These are phyloP conservation scores for Bostrychus sinensis DNA, from an alignment of 2,113 vertebrate genomes.

Conservation along the genomic window DNA sequence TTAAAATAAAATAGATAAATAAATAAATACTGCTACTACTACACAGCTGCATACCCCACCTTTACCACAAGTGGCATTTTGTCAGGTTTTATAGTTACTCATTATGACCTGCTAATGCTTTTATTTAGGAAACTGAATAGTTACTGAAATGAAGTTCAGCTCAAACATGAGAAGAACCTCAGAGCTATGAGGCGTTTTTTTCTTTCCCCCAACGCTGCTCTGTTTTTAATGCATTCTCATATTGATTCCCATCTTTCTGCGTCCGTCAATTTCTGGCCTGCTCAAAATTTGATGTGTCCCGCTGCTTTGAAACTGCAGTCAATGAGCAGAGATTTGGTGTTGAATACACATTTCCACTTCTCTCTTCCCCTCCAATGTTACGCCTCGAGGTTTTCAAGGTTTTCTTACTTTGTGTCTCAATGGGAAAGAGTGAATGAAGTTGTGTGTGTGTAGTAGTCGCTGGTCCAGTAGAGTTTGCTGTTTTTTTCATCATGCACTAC, in stretches of 20 bases:
- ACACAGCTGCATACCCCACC: no score
- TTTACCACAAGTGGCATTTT: no score
- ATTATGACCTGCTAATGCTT: no score
- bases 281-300: neutral
- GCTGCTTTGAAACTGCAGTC: neutral
- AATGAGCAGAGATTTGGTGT: neutral
- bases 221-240: neutral
- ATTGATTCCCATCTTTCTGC: neutral
- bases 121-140: no score
- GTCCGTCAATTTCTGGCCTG: neutral
- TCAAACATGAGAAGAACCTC: no score
- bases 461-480: constrained; percentile 11
- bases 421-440: constrained; percentile 6
- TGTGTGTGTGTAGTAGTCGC: constrained; percentile 31
- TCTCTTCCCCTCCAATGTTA: constrained; percentile 8
- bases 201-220: no score
- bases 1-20: no score
- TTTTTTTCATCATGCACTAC: constrained; percentile 67
- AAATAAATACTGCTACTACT: no score
- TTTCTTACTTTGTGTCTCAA: constrained; percentile 33
- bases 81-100: no score
- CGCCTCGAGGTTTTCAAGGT: constrained; percentile 42
- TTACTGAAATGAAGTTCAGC: no score
- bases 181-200: no score
- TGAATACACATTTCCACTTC: constrained; percentile 32